Conservation (phyloP, 2,113 vertebrate genomes). For the Strigops habroptila region DNA sequence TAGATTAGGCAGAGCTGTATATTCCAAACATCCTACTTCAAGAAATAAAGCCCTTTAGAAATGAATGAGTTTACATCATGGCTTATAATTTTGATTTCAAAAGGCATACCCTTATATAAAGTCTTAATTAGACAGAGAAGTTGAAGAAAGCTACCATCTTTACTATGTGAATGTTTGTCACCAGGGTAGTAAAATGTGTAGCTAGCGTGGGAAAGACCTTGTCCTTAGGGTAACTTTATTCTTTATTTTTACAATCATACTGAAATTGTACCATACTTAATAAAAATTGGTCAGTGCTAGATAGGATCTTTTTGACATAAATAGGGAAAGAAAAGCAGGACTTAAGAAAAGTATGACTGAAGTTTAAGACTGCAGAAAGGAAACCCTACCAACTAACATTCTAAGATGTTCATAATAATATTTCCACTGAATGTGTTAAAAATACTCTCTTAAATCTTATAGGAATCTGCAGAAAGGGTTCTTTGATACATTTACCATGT, state of each 20-base stretch:
- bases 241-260: not conserved
- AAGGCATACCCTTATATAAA: not conserved
- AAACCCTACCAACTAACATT: not conserved
- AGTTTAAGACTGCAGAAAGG: not conserved
- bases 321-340: not conserved
- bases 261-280: not conserved
- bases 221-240: not conserved
- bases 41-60: not conserved
- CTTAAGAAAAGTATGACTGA: not conserved
- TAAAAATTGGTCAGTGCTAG: not conserved
- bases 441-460: not conserved
- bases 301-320: not conserved
- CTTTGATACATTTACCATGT: not conserved
- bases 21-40: not conserved
- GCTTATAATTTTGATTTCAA: not conserved
- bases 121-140: not conserved
- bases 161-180: not conserved
- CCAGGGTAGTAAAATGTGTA: not conserved
- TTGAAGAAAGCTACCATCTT: not conserved
- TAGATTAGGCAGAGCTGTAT: not conserved
- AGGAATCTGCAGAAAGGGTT: not conserved
- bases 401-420: not conserved
- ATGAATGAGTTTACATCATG: not conserved
- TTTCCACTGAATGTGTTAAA: not conserved
- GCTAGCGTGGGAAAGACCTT: not conserved